These are phyloP conservation scores for Megathymus violae DNA, from an alignment of 1,140 invertebrate species.

Conservation along the genomic window DNA sequence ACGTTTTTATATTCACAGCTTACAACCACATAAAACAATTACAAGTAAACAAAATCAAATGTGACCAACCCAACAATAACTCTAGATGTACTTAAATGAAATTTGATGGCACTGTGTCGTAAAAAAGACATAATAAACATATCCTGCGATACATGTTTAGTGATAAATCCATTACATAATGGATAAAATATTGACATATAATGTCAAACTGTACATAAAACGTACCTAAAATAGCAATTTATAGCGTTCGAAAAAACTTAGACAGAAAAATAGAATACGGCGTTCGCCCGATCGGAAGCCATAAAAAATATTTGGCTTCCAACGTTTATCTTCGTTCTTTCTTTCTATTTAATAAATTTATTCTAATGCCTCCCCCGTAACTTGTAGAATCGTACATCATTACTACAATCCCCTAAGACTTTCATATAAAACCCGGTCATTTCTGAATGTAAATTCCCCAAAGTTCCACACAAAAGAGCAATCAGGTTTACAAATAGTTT, in stretches of 20 bases:
- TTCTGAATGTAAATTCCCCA: constrained; percentile 23
- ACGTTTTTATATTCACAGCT: no score
- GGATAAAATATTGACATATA: constrained; percentile 22
- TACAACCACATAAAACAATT: no score
- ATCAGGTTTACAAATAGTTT: constrained; percentile 29
- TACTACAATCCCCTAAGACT: constrained; percentile 18
- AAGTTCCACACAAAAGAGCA: constrained; percentile 32
- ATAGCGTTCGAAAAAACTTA: constrained; percentile 27
- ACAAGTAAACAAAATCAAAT: not conserved
- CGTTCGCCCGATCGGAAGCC: constrained; percentile 28
- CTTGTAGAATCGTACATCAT: constrained; percentile 24
- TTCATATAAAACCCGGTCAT: constrained; percentile 25
- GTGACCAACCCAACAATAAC: constrained; percentile 4
- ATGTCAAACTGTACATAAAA: constrained; percentile 25
- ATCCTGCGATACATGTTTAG: not conserved
- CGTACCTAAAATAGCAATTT: constrained; percentile 24
- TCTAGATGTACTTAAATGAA: constrained; percentile 11
- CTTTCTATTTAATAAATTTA: constrained; percentile 33
- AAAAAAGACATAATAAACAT: constrained; percentile 10
- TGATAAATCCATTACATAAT: constrained; percentile 27
- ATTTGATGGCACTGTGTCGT: constrained; percentile 2
- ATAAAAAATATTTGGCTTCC: constrained; percentile 33
- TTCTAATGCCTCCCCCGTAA: constrained; percentile 20
- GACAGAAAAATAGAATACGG: constrained; percentile 26
- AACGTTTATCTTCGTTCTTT: constrained; percentile 30